These are phyloP conservation scores for Drosophila aldrichi DNA, from an alignment of 2,888 invertebrate genomes.

Conservation along the genomic window DNA sequence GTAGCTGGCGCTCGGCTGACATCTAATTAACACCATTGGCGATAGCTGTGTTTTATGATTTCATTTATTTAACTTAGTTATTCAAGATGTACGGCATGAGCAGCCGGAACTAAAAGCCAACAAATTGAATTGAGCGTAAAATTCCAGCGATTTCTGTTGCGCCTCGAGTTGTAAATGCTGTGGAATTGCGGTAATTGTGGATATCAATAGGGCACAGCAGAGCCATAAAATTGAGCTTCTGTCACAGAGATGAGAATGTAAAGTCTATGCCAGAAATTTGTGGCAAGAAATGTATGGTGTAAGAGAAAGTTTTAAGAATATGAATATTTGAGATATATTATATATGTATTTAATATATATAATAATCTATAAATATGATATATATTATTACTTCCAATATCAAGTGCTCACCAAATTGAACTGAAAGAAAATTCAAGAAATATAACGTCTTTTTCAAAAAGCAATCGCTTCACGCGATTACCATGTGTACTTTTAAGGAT, in stretches of 20 bases:
- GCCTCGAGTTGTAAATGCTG: slow-evolving; percentile 49
- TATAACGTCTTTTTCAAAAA: too few relatives aligned
- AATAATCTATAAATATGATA: too few relatives aligned
- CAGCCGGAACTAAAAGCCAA: slow-evolving; percentile 74
- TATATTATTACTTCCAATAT: too few relatives aligned
- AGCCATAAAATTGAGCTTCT: slow-evolving; percentile 11
- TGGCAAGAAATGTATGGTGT: neutral
- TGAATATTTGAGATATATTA: too few relatives aligned
- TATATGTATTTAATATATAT: too few relatives aligned
- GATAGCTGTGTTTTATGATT: slow-evolving; percentile 56
- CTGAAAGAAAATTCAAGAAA: too few relatives aligned
- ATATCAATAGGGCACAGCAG: slow-evolving; percentile 15
- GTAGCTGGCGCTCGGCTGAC: slow-evolving; percentile 39
- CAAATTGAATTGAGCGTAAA: slow-evolving; percentile 7
- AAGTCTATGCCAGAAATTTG: neutral
- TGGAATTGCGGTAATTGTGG: slow-evolving; percentile 40
- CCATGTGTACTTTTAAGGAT: too few relatives aligned
- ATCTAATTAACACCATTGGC: slow-evolving; percentile 63
- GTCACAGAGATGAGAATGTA: neutral
- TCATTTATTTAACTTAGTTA: slow-evolving; percentile 68
- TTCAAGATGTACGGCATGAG: slow-evolving; percentile 66
- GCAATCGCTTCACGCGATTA: too few relatives aligned
- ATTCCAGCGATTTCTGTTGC: slow-evolving; percentile 15
- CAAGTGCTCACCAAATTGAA: too few relatives aligned
- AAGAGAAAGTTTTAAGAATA: too few relatives aligned